These are phyloP conservation scores for Ectemnius continuus DNA, from an alignment of 2,888 invertebrate genomes.

Conservation along the genomic window DNA sequence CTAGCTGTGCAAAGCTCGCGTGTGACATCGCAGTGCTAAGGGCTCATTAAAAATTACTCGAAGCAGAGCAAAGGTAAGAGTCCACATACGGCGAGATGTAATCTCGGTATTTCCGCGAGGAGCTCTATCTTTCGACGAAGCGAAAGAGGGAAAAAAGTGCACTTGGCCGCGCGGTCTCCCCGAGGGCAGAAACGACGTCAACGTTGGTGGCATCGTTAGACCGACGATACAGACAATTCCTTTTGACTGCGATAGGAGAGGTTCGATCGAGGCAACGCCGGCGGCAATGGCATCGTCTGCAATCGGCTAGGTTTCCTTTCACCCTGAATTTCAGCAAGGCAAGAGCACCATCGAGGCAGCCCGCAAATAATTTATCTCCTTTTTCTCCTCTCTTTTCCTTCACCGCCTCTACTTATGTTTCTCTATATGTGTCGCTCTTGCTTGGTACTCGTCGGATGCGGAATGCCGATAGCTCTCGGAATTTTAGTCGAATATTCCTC, in stretches of 20 bases:
- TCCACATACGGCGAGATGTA: not conserved
- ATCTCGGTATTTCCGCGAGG: not conserved
- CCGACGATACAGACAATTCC: slow-evolving; percentile 44
- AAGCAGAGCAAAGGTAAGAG: not conserved
- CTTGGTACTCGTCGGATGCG: slow-evolving; percentile 25
- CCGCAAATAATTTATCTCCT: slow-evolving; percentile 38
- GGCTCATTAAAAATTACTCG: too few relatives aligned
- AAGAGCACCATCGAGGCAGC: slow-evolving; percentile 22
- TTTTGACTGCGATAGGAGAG: slow-evolving; percentile 43
- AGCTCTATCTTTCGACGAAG: slow-evolving; percentile 17
- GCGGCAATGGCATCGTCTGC: slow-evolving; percentile 24
- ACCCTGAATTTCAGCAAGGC: not conserved
- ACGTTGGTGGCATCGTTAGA: slow-evolving; percentile 42
- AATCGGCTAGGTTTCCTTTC: too few relatives aligned
- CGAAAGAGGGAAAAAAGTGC: slow-evolving; percentile 22
- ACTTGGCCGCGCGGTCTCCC: slow-evolving; percentile 8
- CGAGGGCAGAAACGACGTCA: not conserved
- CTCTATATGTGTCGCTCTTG: not conserved
- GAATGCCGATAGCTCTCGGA: slow-evolving; percentile 54
- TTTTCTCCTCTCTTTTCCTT: not conserved
- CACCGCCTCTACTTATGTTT: slow-evolving; percentile 2
- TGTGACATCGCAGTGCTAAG: too few relatives aligned
- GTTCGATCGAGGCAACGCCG: slow-evolving; percentile 39
- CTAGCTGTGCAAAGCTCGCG: too few relatives aligned
- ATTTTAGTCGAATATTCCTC: slow-evolving; percentile 43